These are phyloP conservation scores for Pelmatolapia mariae DNA, from an alignment of 2,113 vertebrate genomes.

Conservation along the genomic window DNA sequence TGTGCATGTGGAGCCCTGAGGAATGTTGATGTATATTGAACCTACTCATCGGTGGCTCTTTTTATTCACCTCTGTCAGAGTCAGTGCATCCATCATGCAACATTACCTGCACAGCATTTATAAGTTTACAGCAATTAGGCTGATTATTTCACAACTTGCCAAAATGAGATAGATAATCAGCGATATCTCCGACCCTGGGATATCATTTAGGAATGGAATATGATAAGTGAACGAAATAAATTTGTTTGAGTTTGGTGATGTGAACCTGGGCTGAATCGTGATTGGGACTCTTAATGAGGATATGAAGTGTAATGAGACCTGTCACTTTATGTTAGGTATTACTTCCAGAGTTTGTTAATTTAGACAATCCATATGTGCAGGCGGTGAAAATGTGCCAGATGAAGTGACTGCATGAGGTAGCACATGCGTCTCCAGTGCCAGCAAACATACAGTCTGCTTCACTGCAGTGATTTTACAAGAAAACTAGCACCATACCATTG, in stretches of 20 bases:
- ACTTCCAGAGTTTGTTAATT: not conserved
- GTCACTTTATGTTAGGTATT: not conserved
- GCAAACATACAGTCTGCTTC: not conserved
- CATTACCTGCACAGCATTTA: not conserved
- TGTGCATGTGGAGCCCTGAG: not conserved
- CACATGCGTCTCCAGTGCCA: not conserved
- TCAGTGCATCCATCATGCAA: not conserved
- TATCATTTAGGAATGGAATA: not conserved
- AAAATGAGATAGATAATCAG: not conserved
- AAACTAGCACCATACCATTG: not conserved
- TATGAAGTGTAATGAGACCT: not conserved
- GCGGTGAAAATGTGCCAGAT: not conserved
- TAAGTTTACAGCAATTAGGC: not conserved
- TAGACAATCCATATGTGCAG: not conserved
- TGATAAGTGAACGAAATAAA: not conserved
- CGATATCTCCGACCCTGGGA: not conserved
- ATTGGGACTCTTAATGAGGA: not conserved
- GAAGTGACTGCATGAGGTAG: not conserved
- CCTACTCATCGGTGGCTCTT: not conserved
- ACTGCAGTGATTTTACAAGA: not conserved
- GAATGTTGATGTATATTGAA: not conserved
- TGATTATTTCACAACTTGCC: not conserved
- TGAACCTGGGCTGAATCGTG: not conserved
- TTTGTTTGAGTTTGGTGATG: not conserved
- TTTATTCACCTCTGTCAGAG: not conserved